Conservation (phyloP, 2,797 vertebrate species). For the Fistularia tabacaria region DNA sequence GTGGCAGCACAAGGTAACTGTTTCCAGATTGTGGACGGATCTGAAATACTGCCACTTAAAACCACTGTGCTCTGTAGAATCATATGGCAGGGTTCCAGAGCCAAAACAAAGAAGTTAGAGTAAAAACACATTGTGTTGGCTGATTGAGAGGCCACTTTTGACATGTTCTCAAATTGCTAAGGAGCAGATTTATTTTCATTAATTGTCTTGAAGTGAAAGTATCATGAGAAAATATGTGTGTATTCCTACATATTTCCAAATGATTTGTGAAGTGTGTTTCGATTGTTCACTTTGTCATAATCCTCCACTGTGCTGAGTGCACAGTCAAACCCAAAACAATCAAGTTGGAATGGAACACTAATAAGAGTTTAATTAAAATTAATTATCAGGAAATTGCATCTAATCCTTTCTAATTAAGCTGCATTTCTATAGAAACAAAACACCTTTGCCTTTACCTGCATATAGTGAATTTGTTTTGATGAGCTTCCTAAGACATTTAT, state of each 20-base stretch:
- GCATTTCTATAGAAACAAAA: conserved; percentile 44
- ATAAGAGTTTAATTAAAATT: conserved; percentile 70
- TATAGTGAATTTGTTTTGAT: conserved; percentile 16
- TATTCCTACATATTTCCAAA: conserved; percentile 9
- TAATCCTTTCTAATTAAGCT: conserved; percentile 42
- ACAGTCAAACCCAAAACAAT: conserved; percentile 51
- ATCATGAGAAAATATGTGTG: conserved; percentile 3
- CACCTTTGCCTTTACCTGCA: conserved; percentile 18
- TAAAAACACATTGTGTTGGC: conserved; percentile 13
- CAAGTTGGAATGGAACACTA: conserved; percentile 58
- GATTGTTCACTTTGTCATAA: conserved; percentile 45
- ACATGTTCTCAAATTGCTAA: no score
- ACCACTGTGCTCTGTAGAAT: conserved; percentile 47
- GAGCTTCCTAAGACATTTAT: no score
- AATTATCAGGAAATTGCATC: conserved; percentile 60
- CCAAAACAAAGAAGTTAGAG: conserved; percentile 26
- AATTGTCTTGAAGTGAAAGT: conserved; percentile 8
- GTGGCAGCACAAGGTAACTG: conserved; percentile 48
- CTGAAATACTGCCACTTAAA: conserved; percentile 63
- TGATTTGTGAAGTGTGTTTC: conserved; percentile 15
- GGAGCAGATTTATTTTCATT: no score
- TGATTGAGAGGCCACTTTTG: conserved; percentile 26
- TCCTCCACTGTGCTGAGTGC: conserved; percentile 25
- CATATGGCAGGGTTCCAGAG: conserved; percentile 39
- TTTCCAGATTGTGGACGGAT: conserved; percentile 48